Percentiles rank a stretch among this genome's conserved stretches.
These are phyloP conservation scores for Hoplodrina ambigua DNA, from an alignment of 2,888 invertebrate species.

Conservation along the genomic window DNA sequence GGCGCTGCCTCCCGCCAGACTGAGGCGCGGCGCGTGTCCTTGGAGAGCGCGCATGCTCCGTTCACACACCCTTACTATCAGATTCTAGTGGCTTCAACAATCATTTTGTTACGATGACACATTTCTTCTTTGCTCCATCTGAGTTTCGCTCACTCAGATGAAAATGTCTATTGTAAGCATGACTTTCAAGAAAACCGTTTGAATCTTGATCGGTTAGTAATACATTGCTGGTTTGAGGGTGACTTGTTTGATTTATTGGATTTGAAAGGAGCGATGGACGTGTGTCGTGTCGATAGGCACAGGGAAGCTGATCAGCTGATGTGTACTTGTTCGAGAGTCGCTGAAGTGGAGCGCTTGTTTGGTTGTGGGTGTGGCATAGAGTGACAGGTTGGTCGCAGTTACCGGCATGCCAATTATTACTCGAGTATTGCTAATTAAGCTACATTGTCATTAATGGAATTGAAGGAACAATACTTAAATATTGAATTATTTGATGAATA, in stretches of 20 bases:
- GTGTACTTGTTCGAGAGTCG: slow-evolving; percentile 55
- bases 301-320: slow-evolving; percentile 59
- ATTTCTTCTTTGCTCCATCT: slow-evolving; percentile 73
- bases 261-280: slow-evolving; percentile 60
- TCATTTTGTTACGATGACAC: slow-evolving; percentile 75
- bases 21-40: slow-evolving; percentile 88
- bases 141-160: slow-evolving; percentile 63
- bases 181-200: slow-evolving; percentile 34
- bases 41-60: slow-evolving; percentile 85
- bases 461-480: background rate
- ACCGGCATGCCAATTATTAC: slow-evolving; percentile 27
- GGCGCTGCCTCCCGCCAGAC: slow-evolving; percentile 85
- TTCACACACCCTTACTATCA: slow-evolving; percentile 81
- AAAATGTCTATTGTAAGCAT: slow-evolving; percentile 50
- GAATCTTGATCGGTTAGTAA: slow-evolving; percentile 15
- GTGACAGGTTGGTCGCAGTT: slow-evolving; percentile 75
- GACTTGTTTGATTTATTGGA: slow-evolving; percentile 25
- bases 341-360: slow-evolving; percentile 62
- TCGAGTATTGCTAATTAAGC: slow-evolving; percentile 35
- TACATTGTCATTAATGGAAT: slow-evolving; percentile 13
- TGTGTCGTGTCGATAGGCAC: slow-evolving; percentile 53
- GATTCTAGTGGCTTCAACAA: slow-evolving; percentile 79
- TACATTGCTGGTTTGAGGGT: slow-evolving; percentile 46
- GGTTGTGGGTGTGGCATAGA: slow-evolving; percentile 75
- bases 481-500: slow-evolving; percentile 6